Percentiles rank a stretch among this genome's conserved stretches.
phyloP scores from a whole-genome alignment of 1,140 invertebrate species.

The Diprion similis region DNA sequence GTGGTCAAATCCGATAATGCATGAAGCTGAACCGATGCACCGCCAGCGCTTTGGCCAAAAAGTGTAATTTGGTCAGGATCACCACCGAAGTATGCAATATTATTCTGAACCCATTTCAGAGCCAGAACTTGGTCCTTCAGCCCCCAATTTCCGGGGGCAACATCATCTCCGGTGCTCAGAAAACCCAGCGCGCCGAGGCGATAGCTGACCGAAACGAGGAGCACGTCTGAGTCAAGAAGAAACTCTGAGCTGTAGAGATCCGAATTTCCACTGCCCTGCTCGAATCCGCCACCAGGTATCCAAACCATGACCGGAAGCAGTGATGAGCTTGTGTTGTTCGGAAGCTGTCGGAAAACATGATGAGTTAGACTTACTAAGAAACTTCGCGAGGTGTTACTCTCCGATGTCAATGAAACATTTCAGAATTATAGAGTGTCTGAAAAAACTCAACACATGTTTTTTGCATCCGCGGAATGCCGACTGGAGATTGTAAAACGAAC shows the following conservation, averaged over 20 bases:
- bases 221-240: conserved; percentile 64
- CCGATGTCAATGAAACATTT: too few species aligned
- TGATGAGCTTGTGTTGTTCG: background rate
- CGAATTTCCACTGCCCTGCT: conserved; percentile 46
- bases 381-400: too few species aligned
- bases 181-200: conserved; percentile 66
- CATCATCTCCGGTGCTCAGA: conserved; percentile 53
- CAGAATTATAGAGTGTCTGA: too few species aligned
- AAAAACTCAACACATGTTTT: too few species aligned
- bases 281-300: conserved; percentile 61
- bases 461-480: too few species aligned
- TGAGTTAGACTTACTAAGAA: too few species aligned
- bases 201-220: conserved; percentile 68
- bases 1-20: conserved; percentile 60
- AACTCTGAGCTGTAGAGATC: conserved; percentile 56
- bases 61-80: conserved; percentile 44
- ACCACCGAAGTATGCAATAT: conserved; percentile 47
- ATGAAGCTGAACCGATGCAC: conserved; percentile 53
- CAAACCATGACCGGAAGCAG: conserved; percentile 59
- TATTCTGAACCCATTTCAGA: conserved; percentile 57
- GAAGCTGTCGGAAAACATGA: background rate
- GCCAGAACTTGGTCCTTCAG: conserved; percentile 62
- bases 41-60: conserved; percentile 41
- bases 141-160: conserved; percentile 56
- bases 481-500: too few species aligned